Evolutionary conservation across 2,113 vertebrate genomes (phyloP).

Genomic region (Bubo blakistoni): DNA sequence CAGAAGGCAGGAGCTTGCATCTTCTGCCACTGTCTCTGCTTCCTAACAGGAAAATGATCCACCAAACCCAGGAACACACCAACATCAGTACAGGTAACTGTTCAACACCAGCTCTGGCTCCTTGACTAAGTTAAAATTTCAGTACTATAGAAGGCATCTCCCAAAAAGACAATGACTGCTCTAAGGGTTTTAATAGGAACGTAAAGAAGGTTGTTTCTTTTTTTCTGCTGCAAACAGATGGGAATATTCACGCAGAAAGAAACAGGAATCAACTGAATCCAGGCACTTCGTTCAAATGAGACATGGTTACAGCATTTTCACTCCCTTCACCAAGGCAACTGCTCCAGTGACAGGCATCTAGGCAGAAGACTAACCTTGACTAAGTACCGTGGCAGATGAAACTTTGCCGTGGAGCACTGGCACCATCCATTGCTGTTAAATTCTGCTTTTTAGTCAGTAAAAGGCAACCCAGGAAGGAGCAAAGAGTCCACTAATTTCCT

Average conservation of each 20-base stretch:
- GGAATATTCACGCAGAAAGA: neutral
- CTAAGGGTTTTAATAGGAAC: neutral
- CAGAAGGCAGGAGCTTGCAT: neutral
- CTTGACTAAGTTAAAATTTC: neutral
- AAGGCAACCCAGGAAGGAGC: neutral
- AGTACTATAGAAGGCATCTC: neutral
- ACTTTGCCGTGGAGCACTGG: neutral
- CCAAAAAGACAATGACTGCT: neutral
- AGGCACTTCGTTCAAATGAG: neutral
- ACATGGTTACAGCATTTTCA: neutral
- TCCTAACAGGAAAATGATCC: neutral
- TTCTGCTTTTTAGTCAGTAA: neutral
- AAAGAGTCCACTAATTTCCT: rapidly evolving
- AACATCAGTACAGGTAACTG: too few relatives aligned
- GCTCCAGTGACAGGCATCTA: neutral
- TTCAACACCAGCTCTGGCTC: neutral
- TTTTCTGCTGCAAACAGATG: neutral
- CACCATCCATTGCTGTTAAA: too few relatives aligned
- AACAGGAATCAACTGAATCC: neutral
- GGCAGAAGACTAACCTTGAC: neutral
- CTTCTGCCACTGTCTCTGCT: neutral
- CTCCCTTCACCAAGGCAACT: neutral
- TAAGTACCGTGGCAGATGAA: neutral
- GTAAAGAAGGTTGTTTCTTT: neutral
- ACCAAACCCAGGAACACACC: neutral